Percentiles rank a stretch among this genome's conserved stretches.
Conservation (phyloP, 1,140 invertebrate species). For the Lasioglossum albipes region DNA sequence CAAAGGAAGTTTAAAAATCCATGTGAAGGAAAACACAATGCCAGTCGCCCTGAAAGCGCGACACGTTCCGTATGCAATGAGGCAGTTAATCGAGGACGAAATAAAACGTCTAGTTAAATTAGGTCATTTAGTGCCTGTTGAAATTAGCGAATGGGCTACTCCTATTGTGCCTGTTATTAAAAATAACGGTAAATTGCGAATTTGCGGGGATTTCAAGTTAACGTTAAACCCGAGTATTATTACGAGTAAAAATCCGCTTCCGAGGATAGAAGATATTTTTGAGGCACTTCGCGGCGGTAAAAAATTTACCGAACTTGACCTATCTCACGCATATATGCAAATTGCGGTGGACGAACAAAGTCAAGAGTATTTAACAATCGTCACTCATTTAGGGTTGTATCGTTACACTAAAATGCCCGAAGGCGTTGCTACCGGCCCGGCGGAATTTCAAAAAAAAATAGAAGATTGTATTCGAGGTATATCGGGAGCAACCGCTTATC, state of each 20-base stretch:
- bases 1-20: neutral
- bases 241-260: slow-evolving; percentile 24
- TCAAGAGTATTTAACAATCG: slow-evolving; percentile 4
- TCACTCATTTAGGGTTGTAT: slow-evolving; percentile 63
- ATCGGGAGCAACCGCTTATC: slow-evolving; percentile 42
- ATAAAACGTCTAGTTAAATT: slow-evolving; percentile 52
- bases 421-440: slow-evolving; percentile 68
- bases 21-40: neutral
- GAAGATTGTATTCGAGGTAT: slow-evolving; percentile 65
- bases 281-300: neutral
- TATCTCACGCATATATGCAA: slow-evolving; percentile 30
- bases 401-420: slow-evolving; percentile 70
- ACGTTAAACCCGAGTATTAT: slow-evolving; percentile 30
- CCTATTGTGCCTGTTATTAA: slow-evolving; percentile 17
- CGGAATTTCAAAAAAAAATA: slow-evolving; percentile 71
- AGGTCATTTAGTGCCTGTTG: slow-evolving; percentile 1
- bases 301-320: slow-evolving; percentile 22
- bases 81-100: slow-evolving; percentile 6
- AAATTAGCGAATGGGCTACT: slow-evolving; percentile 24
- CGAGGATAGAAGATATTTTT: slow-evolving; percentile 26
- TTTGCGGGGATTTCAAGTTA: neutral
- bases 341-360: slow-evolving; percentile 11
- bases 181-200: neutral
- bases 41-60: too few relatives aligned
- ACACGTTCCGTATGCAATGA: neutral